These are phyloP conservation scores for Myanophis thanlyinensis DNA, from an alignment of 2,113 vertebrate genomes.

Conservation along the genomic window DNA sequence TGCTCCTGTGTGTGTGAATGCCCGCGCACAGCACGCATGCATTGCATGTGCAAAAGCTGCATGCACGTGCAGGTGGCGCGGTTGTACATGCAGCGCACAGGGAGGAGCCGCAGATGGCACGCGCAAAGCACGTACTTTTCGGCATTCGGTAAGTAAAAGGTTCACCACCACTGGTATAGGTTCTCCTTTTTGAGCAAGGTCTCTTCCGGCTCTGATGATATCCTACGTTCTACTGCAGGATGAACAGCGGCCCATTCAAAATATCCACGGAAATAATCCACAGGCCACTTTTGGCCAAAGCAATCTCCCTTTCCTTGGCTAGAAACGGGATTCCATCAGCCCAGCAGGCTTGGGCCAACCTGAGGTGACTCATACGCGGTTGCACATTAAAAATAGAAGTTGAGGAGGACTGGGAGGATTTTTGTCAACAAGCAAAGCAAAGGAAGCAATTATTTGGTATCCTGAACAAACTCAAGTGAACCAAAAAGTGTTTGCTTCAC, in stretches of 20 bases:
- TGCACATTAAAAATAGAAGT: neutral
- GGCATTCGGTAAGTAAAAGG: too few relatives aligned
- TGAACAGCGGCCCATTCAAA: neutral
- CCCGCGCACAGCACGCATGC: too few relatives aligned
- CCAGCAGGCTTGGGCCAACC: neutral
- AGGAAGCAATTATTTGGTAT: neutral
- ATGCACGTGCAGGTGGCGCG: too few relatives aligned
- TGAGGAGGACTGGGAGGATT: accelerated
- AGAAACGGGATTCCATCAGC: neutral
- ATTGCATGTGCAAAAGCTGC: too few relatives aligned
- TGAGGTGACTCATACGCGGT: neutral
- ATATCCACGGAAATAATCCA: neutral
- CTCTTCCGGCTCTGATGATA: neutral
- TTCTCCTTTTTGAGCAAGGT: neutral
- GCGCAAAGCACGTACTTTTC: too few relatives aligned
- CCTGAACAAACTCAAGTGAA: neutral
- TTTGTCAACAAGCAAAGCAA: neutral
- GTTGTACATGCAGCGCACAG: too few relatives aligned
- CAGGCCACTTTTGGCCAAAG: neutral
- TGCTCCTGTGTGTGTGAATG: too few relatives aligned
- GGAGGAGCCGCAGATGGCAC: too few relatives aligned
- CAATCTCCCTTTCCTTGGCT: neutral
- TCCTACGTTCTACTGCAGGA: neutral
- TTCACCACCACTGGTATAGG: too few relatives aligned
- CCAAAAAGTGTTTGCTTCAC: neutral